Conservation (phyloP, 1,140 invertebrate genomes). For the Lepidurus arcticus region DNA sequence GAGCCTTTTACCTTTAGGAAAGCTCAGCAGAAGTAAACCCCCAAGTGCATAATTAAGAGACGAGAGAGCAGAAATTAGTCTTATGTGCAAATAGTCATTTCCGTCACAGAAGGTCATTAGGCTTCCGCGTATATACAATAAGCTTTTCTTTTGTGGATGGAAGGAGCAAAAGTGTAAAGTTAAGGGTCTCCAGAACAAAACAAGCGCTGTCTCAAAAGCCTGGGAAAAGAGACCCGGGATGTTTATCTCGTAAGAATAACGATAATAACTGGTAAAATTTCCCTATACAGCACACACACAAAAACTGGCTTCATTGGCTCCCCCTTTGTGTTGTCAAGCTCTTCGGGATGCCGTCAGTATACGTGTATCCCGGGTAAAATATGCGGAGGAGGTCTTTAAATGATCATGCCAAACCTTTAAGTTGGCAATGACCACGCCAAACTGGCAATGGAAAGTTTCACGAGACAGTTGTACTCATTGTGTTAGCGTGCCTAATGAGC, state of each 20-base stretch:
- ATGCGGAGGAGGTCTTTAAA: neutral
- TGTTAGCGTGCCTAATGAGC: neutral
- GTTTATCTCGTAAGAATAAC: neutral
- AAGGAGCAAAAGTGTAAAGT: neutral
- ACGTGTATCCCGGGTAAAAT: neutral
- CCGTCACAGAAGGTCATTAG: neutral
- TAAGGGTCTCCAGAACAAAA: neutral
- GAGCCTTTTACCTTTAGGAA: neutral
- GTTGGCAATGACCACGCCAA: neutral
- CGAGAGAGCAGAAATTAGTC: neutral
- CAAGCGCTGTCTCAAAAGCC: neutral
- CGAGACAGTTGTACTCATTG: neutral
- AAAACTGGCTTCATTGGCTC: neutral
- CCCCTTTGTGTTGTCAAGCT: neutral
- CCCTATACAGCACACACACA: neutral
- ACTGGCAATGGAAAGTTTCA: neutral
- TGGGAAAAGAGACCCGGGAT: neutral
- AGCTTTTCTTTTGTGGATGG: too few species aligned
- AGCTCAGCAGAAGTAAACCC: neutral
- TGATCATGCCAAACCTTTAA: neutral
- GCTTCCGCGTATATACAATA: neutral
- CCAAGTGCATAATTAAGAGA: neutral
- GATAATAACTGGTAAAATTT: neutral
- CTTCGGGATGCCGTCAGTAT: neutral
- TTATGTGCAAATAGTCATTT: constrained; percentile 1